A percentile compares a stretch with the other conserved stretches of the same genome.
Conservation (phyloP, 2,113 vertebrate genomes). For the Lutjanus erythropterus region DNA sequence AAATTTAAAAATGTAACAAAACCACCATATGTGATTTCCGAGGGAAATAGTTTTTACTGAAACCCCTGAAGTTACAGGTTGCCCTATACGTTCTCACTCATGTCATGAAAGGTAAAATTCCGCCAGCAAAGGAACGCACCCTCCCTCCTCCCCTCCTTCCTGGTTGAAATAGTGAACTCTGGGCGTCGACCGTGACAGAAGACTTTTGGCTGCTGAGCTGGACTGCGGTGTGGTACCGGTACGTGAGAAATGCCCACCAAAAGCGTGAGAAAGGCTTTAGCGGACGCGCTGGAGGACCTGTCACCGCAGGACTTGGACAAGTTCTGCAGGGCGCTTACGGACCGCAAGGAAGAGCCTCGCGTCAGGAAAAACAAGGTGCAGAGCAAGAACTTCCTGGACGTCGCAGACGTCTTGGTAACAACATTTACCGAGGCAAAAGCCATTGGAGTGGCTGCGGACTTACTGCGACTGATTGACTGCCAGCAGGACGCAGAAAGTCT, state of each 20-base stretch:
- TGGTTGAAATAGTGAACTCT: no score
- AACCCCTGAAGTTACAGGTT: no score
- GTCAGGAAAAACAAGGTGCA: background rate
- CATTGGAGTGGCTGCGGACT: fast-evolving
- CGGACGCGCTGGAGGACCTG: constrained; percentile 22
- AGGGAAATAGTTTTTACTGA: no score
- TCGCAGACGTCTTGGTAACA: constrained; percentile 44
- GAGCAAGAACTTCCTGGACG: fast-evolving
- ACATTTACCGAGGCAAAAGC: constrained; percentile 21
- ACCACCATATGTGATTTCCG: no score
- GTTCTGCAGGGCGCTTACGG: constrained; percentile 38
- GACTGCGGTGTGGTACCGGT: background rate
- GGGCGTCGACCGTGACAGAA: no score
- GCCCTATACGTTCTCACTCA: no score
- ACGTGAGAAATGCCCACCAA: constrained; percentile 40
- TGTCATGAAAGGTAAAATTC: no score
- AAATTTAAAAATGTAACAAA: no score
- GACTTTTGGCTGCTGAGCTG: no score
- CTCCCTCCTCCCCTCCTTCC: no score
- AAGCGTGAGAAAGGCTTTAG: fast-evolving
- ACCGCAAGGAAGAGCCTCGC: constrained; percentile 19
- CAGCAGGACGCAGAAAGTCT: fast-evolving
- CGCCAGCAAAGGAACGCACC: no score
- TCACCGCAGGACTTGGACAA: fast-evolving
- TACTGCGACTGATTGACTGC: constrained; percentile 12